Base-by-base conservation (phyloP, 1,140 invertebrate species). In the Drosophila fuyamai region DNA sequence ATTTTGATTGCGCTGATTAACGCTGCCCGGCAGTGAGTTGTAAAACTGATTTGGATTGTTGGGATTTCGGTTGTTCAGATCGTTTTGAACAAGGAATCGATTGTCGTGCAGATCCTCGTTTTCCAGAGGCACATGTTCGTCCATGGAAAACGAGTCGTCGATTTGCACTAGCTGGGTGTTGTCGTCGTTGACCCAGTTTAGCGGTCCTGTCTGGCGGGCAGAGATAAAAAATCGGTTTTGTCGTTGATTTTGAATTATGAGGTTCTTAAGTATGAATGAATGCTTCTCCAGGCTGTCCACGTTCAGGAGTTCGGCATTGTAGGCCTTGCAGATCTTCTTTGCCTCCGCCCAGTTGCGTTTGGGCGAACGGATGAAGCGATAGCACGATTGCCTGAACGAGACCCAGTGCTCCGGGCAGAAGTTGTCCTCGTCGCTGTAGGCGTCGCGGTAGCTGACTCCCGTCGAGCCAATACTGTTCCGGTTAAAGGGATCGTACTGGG, bases 111-210 rank as follows among this genome's bases (percentile, higher is more conserved):
- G 70, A 46, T 92, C 85, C 47, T 92, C 86, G 16, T 91, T 91
- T 38, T 92, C 91, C 9, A 84, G 51, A 0, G 81, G 65, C 32
- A 83, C 75, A 1, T 81, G 59, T 51, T 92, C 92, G 66, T 91
- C 91, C 77, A 94, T 96, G 57, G 98, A 93, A 90, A 98, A 97
- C 2, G 97, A 96, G 92, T 96, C 96, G 67, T 98, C 97, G 91
- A 98, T 94, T 74, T 96, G 96, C 40, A 94, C 92, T 18, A 98
- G 92, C 57, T 96, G 95, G 9, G 95, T 94, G 23, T 95, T 95
- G 93, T 98, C 97, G n/a, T 97, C 96, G 93, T 98, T 98, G 0
- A 95, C 92, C 97, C 97, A 98, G 66, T 95, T 95, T 47, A 95
- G 96, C 5, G 95, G 95, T 1, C 94, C 94, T 50, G 95, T 94